Evolutionary conservation across 2,888 invertebrate genomes (phyloP).

Genomic region (Polia nebulosa): DNA sequence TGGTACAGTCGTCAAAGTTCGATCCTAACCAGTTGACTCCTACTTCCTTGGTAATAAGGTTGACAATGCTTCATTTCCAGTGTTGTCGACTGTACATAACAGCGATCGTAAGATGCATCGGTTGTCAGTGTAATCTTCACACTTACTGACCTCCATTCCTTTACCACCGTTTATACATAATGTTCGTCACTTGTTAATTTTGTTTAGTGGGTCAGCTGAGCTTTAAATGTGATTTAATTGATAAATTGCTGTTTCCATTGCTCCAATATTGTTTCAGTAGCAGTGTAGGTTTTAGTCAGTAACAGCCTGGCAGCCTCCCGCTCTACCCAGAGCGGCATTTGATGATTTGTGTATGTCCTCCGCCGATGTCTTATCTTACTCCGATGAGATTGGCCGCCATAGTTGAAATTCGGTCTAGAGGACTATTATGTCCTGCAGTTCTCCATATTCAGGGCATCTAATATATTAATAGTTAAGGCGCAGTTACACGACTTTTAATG

Average conservation of each 20-base stretch:
- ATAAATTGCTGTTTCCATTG: not conserved
- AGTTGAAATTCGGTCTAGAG: too few species aligned
- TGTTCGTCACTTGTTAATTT: slow-evolving; percentile 30
- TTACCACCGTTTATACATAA: slow-evolving; percentile 43
- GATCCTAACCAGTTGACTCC: not conserved
- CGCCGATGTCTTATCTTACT: too few species aligned
- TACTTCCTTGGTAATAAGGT: not conserved
- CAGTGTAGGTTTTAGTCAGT: not conserved
- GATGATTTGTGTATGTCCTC: too few species aligned
- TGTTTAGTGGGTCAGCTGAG: slow-evolving; percentile 28
- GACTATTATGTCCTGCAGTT: too few species aligned
- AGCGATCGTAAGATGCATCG: slow-evolving; percentile 68
- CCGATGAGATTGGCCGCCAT: too few species aligned
- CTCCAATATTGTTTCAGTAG: not conserved
- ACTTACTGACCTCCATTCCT: slow-evolving; percentile 54
- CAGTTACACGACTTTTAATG: too few species aligned
- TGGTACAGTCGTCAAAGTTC: slow-evolving; percentile 41
- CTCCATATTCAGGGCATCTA: too few species aligned
- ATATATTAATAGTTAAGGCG: too few species aligned
- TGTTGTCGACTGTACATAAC: slow-evolving; percentile 61
- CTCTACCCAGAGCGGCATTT: too few species aligned
- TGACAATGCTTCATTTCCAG: not conserved
- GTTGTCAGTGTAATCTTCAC: slow-evolving; percentile 69
- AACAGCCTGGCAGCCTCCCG: too few species aligned
- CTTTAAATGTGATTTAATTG: slow-evolving; percentile 8